Evolutionary conservation across 2,888 invertebrate species (phyloP).

Genomic region (Nycteola revayana): DNA sequence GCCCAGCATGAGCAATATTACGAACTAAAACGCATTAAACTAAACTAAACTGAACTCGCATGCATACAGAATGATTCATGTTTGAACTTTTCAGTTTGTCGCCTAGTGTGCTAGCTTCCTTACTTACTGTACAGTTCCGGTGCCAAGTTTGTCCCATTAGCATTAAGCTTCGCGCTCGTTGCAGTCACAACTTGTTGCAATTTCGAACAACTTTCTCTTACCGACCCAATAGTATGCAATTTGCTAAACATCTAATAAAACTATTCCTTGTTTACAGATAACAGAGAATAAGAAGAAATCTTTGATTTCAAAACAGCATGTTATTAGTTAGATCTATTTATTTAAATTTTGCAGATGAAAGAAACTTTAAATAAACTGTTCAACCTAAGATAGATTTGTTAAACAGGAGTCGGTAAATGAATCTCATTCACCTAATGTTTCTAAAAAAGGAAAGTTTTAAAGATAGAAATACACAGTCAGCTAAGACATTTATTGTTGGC

Average conservation of each 20-base stretch:
- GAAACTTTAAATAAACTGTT: too few relatives aligned
- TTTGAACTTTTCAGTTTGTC: conserved; percentile 31
- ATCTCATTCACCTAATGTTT: too few relatives aligned
- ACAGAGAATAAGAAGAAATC: too few relatives aligned
- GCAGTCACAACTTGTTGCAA: conserved; percentile 58
- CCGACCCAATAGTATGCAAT: conserved; percentile 39
- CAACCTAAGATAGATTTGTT: too few relatives aligned
- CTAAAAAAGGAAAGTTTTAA: too few relatives aligned
- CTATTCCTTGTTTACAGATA: conserved; percentile 16
- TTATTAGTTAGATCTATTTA: too few relatives aligned
- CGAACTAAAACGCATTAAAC: background rate
- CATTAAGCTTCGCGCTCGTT: conserved; percentile 45
- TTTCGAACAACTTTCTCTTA: conserved; percentile 38
- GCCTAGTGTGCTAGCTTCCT: conserved; percentile 21
- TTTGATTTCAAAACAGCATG: too few relatives aligned
- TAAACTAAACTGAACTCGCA: background rate
- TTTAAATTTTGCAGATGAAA: too few relatives aligned
- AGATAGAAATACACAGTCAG: too few relatives aligned
- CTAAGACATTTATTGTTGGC: too few relatives aligned
- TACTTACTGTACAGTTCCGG: conserved; percentile 22
- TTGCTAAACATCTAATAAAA: conserved; percentile 35
- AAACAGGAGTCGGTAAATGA: too few relatives aligned
- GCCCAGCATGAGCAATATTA: too few relatives aligned
- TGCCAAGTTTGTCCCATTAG: conserved; percentile 51
- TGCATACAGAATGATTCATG: conserved; percentile 7